Base-by-base conservation (phyloP, 2,888 invertebrate genomes). In the Liodrosophila aerea region DNA sequence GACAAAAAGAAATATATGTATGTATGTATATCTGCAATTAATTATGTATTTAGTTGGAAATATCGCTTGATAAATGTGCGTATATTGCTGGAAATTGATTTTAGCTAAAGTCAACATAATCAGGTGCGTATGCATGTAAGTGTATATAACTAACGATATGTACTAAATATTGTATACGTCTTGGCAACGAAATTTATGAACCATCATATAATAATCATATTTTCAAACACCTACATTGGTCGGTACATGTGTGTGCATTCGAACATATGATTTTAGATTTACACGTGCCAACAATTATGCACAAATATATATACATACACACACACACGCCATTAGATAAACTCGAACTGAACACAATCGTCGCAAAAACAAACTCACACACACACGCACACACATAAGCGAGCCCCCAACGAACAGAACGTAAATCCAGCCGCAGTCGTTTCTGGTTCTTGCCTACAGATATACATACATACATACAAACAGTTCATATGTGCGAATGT, bases 361-460 rank as follows among this genome's bases (percentile, higher is more conserved):
- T 52, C 52, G 57, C 64, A 63, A 63, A 62, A 64, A 43, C 58
- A 64, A 31, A 52, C 53, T 41, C 18, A 66, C 47, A 50, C 40
- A 31, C 27, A 45, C 40, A 31, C 27, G 41, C 33, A 37, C 47
- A 57, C 44, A 56, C 18, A 29, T 22, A 50, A 72, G 8, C 76
- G 73, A 83, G 84, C 80, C 76, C 81, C 84, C 84, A 76, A 56
- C 59, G 54, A 69, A 63, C 27, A 47, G 12, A 40, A 49, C 39
- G 73, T 46, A 16, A 76, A 57, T 31, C 50, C 59, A 64, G 67
- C 64, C 61, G 57, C 60, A 49, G 73, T 22, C 51, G 16, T 43
- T 68, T 58, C 62, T 63, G 65, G 73, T 76, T 76, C 76, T 75
- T 44, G 46, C 57, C 33, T 60, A 41, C 9, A 30, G 34, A 16